phyloP scores from a whole-genome alignment of 2,797 vertebrate species.

The Adelosebastes latens region DNA sequence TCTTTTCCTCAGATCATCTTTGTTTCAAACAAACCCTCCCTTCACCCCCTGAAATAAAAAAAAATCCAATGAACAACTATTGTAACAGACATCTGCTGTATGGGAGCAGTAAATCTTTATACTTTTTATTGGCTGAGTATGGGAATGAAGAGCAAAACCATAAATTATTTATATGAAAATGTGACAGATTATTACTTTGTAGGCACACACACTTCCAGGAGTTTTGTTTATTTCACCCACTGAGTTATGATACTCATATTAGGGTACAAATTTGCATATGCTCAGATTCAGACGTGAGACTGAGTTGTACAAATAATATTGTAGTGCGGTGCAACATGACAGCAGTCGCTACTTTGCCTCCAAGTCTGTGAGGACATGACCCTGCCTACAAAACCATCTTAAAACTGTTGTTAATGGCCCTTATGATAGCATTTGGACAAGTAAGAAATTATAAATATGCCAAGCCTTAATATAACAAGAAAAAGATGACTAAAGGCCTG shows the following conservation, averaged over 20 bases:
- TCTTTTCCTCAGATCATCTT: neutral
- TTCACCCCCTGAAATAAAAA: neutral
- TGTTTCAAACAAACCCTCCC: neutral
- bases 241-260: neutral
- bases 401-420: neutral
- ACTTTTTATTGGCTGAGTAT: neutral
- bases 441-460: neutral
- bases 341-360: neutral
- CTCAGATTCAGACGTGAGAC: neutral
- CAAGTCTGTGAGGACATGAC: neutral
- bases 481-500: neutral
- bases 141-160: neutral
- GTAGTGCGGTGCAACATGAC: neutral
- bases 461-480: too few species aligned
- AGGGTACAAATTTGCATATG: neutral
- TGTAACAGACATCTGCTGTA: neutral
- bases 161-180: constrained; percentile 22
- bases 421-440: neutral
- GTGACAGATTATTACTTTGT: constrained; percentile 11
- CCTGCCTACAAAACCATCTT: neutral
- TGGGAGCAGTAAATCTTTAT: neutral
- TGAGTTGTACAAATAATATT: neutral
- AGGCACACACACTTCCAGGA: neutral
- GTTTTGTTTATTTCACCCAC: neutral
- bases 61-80: neutral